Evolutionary conservation across 2,888 invertebrate species (phyloP).

Genomic region (Myathropa florea): DNA sequence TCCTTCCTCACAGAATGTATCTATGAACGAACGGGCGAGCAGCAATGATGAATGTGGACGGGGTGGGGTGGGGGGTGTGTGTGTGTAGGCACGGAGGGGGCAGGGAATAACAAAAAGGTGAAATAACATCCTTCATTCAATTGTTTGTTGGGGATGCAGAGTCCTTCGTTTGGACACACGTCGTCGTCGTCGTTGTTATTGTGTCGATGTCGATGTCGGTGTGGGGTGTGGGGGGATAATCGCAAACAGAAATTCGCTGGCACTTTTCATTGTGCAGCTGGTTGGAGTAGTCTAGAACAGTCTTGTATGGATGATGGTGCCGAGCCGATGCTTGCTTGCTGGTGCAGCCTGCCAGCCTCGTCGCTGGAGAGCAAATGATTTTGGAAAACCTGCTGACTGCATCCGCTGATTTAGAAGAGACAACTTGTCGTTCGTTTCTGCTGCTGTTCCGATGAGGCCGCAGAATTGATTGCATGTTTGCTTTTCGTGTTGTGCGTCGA

Average conservation of each 20-base stretch:
- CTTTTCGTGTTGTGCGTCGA: not conserved
- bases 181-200: not conserved
- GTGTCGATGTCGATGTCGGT: not conserved
- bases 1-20: slow-evolving; percentile 37
- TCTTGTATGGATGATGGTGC: not conserved
- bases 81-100: not conserved
- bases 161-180: slow-evolving; percentile 34
- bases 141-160: slow-evolving; percentile 26
- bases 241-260: slow-evolving; percentile 13
- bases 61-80: not conserved
- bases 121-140: slow-evolving; percentile 44
- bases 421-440: slow-evolving; percentile 1
- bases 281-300: not conserved
- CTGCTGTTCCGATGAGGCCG: not conserved
- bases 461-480: not conserved
- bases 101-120: not conserved
- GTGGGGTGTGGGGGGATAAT: not conserved
- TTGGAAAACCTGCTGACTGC: slow-evolving; percentile 15
- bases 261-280: slow-evolving; percentile 11
- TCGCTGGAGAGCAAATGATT: slow-evolving; percentile 39
- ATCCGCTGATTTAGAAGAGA: slow-evolving; percentile 12
- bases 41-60: slow-evolving; percentile 10
- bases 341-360: not conserved
- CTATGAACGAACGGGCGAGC: slow-evolving; percentile 26
- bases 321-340: not conserved